Conservation (phyloP, 1,140 invertebrate species). For the Orius laevigatus region DNA sequence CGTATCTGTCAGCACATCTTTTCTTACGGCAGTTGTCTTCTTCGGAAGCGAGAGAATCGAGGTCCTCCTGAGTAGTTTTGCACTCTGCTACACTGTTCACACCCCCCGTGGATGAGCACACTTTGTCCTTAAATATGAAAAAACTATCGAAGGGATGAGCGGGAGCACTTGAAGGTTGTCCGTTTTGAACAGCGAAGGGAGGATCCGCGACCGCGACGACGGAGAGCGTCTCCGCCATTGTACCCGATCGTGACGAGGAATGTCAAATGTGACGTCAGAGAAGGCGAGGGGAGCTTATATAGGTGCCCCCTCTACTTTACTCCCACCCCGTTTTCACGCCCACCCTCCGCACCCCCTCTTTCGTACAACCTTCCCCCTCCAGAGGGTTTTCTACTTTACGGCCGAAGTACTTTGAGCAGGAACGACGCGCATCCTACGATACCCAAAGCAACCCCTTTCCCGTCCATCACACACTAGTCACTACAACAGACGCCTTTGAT, state of each 20-base stretch:
- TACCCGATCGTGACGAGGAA: constrained; percentile 2
- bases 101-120: constrained; percentile 1
- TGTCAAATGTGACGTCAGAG: constrained; percentile 10
- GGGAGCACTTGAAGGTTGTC: too few species aligned
- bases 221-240: constrained; percentile 16
- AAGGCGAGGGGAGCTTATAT: neutral
- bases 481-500: too few species aligned
- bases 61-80: neutral
- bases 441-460: too few species aligned
- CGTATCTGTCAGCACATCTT: constrained; percentile 68
- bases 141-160: too few species aligned
- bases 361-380: neutral
- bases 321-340: neutral
- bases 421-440: neutral
- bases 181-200: constrained; percentile 4
- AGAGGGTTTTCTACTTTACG: neutral
- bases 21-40: constrained; percentile 46
- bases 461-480: too few species aligned
- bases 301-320: neutral
- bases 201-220: constrained; percentile 11
- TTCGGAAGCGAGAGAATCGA: constrained; percentile 12
- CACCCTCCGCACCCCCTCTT: neutral
- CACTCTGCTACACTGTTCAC: constrained; percentile 7
- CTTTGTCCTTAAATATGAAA: too few species aligned
- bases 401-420: neutral